Evolutionary conservation across 2,888 invertebrate genomes (phyloP).

Genomic region (Ommatoiulus sabulosus): DNA sequence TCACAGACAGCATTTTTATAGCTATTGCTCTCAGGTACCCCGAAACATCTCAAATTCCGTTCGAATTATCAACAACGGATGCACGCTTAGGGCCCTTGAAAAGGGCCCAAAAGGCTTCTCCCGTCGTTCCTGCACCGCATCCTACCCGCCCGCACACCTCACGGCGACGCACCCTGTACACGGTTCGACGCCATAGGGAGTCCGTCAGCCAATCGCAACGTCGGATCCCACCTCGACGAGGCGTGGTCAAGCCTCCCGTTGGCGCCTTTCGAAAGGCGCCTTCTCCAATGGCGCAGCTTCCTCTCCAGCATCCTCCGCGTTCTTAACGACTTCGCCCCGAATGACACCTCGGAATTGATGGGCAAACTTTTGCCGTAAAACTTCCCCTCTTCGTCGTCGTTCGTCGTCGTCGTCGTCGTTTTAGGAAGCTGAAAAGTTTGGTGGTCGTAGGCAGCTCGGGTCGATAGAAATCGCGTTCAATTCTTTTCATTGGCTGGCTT

Average conservation of each 20-base stretch:
- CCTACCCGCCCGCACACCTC: too few relatives aligned
- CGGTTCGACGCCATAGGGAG: neutral
- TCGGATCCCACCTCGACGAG: neutral
- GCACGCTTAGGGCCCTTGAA: neutral
- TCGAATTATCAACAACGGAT: neutral
- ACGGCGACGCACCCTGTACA: neutral
- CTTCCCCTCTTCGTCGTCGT: neutral
- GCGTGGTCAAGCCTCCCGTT: neutral
- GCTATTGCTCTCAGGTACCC: too few relatives aligned
- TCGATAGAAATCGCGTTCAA: conserved; percentile 29
- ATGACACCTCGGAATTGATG: conserved; percentile 15
- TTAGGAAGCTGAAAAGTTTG: neutral
- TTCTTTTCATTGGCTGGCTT: neutral
- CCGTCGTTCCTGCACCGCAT: neutral
- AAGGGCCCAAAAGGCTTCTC: neutral
- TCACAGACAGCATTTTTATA: too few relatives aligned
- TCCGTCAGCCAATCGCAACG: neutral
- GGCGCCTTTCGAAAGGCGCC: neutral
- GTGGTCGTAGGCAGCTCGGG: neutral
- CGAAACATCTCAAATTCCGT: neutral
- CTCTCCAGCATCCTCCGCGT: neutral
- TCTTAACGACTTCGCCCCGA: neutral
- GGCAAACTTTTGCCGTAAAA: conserved; percentile 42
- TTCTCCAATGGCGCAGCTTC: conserved; percentile 36
- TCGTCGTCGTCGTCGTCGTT: neutral